phyloP scores from a whole-genome alignment of 1,140 invertebrate species.

The Luehdorfia chinensis region DNA sequence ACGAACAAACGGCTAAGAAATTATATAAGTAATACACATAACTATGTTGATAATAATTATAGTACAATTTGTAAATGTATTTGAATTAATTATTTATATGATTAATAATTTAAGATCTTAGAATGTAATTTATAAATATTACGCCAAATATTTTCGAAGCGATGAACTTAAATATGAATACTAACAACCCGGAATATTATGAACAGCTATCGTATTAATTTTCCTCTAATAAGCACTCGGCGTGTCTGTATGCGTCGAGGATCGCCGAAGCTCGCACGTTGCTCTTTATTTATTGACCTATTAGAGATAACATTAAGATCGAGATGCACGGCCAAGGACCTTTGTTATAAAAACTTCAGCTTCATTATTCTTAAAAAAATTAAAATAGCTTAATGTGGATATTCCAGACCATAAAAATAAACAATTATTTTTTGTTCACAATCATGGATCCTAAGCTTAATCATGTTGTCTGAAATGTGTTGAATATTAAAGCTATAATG shows the following conservation, averaged over 20 bases:
- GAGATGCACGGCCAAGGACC: constrained; percentile 75
- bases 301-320: constrained; percentile 77
- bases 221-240: constrained; percentile 64
- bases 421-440: not conserved
- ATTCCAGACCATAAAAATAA: not conserved
- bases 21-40: no score
- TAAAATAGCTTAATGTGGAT: constrained; percentile 5
- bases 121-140: no score
- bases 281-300: constrained; percentile 75
- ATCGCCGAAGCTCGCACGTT: constrained; percentile 75
- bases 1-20: no score
- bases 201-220: constrained; percentile 54
- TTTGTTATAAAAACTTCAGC: constrained; percentile 76
- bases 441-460: no score
- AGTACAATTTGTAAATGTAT: no score
- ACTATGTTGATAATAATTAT: no score
- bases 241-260: constrained; percentile 70
- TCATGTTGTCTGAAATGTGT: no score
- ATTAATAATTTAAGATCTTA: no score
- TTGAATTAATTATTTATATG: no score
- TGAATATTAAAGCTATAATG: not conserved
- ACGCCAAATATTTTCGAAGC: no score
- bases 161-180: no score
- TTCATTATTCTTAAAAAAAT: constrained; percentile 74
- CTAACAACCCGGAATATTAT: constrained; percentile 64